Base-by-base conservation (phyloP, 2,113 vertebrate genomes). In the Larimichthys polyactis region DNA sequence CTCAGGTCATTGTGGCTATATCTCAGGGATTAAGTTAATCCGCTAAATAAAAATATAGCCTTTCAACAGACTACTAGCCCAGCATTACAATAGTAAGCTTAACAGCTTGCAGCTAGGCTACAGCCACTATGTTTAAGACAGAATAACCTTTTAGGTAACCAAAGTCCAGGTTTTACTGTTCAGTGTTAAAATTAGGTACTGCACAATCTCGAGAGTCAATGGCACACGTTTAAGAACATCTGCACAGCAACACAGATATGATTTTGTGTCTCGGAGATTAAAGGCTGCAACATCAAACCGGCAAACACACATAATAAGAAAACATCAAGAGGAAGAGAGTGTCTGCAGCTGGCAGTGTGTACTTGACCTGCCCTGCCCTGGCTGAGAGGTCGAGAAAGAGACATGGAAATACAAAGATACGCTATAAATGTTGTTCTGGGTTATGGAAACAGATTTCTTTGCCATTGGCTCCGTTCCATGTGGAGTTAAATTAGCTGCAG, bases 21-120 rank as follows among this genome's bases (percentile, higher is more conserved):
- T 90, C 75, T 71, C 48, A 43, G 63, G 71, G 90, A 93, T 92
- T 93, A 90, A 55, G 36, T 73, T 91, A 91, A 92, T 87, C 89
- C 3, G 73, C 65, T 60, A 83, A 81, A 91, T 79, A 80, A 81
- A 93, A 90, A 87, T 82, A 79, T 73, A 87, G 68, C 80, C 54
- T 87, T 83, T 87, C 63, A 90, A 81, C 75, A 73, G 66, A 79
- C 62, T 54, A 67, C 73, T 78, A 72, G 69, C 59, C 80, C 66
- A 62, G 59, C 60, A 60, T 72, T 76, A 82, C 70, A 87, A 90
- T 66, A 76, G 69, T 77, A 78, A 83, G 62, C 43, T 90, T 79
- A 82, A 68, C 65, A 75, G 69, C 74, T 32, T 72, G 69, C 43
- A 69, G 81, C 27, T 10, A 79, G 11, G 58, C 62, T 71, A 64